A percentile compares a stretch with the other conserved stretches of the same genome.
phyloP scores from a whole-genome alignment of 2,113 vertebrate genomes.

The Sialia sialis region DNA sequence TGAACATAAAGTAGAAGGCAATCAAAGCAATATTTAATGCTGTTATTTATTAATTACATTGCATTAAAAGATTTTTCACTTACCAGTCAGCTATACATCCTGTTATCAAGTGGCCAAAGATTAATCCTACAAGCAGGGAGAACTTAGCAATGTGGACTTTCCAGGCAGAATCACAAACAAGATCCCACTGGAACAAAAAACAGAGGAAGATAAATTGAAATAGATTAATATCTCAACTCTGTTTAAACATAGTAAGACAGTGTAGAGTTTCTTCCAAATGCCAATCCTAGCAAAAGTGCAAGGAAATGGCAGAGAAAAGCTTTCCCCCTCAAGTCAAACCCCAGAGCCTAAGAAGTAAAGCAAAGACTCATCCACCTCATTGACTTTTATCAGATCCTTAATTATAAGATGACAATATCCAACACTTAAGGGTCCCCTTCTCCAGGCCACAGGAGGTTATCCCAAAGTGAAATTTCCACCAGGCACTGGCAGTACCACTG shows the following conservation, averaged over 20 bases:
- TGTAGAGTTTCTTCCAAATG: background rate
- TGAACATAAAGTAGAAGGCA: background rate
- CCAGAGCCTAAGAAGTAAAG: background rate
- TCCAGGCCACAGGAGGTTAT: background rate
- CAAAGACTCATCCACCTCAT: background rate
- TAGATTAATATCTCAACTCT: background rate
- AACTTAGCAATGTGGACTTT: constrained; percentile 98
- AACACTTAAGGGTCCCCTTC: background rate
- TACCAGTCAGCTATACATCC: constrained; percentile 98
- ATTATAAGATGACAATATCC: background rate
- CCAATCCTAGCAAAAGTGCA: background rate
- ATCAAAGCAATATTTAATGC: background rate
- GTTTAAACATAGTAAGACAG: background rate
- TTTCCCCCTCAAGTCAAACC: background rate
- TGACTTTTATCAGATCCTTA: background rate
- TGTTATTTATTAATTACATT: background rate
- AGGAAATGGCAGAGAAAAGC: background rate
- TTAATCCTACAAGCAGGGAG: constrained; percentile 94
- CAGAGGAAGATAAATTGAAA: constrained; percentile 13
- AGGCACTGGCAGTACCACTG: background rate
- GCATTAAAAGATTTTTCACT: constrained; percentile 44
- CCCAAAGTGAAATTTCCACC: background rate
- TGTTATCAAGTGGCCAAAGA: constrained; percentile 95
- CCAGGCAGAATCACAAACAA: constrained; percentile 96
- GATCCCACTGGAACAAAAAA: constrained; percentile 86